These are phyloP conservation scores for Agapornis canus DNA, from an alignment of 2,797 vertebrate species.

Conservation along the genomic window DNA sequence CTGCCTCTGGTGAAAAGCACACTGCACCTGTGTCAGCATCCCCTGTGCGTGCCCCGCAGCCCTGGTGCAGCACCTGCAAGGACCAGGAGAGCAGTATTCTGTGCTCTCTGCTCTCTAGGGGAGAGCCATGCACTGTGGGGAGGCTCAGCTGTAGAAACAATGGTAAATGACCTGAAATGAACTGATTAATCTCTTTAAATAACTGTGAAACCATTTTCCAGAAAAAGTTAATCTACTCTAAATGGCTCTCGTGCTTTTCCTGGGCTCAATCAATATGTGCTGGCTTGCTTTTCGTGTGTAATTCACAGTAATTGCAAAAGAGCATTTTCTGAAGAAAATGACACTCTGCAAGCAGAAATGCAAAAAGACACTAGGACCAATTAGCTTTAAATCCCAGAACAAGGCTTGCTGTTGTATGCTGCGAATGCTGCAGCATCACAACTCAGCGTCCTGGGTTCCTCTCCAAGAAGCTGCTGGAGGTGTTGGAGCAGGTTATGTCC, in stretches of 20 bases:
- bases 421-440: not conserved
- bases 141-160: not conserved
- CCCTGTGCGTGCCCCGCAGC: accelerated
- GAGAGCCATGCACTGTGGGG: not conserved
- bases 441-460: not conserved
- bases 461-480: not conserved
- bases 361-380: conserved; percentile 23
- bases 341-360: conserved; percentile 63
- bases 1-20: not conserved
- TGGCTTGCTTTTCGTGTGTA: conserved; percentile 64
- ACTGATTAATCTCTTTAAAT: conserved; percentile 77
- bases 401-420: not conserved
- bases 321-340: conserved; percentile 67
- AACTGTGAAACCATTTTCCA: conserved; percentile 67
- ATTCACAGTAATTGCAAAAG: conserved; percentile 76
- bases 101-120: accelerated
- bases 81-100: not conserved
- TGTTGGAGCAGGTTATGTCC: not conserved
- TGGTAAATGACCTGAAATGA: conserved; percentile 57
- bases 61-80: accelerated
- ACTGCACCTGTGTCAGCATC: accelerated
- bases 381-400: not conserved
- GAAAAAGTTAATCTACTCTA: conserved; percentile 78
- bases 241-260: conserved; percentile 72
- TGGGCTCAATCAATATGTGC: conserved; percentile 70